Percentiles rank a stretch among this genome's conserved stretches.
Conservation (phyloP, 1,140 invertebrate genomes). For the Neodiprion pinetum region DNA sequence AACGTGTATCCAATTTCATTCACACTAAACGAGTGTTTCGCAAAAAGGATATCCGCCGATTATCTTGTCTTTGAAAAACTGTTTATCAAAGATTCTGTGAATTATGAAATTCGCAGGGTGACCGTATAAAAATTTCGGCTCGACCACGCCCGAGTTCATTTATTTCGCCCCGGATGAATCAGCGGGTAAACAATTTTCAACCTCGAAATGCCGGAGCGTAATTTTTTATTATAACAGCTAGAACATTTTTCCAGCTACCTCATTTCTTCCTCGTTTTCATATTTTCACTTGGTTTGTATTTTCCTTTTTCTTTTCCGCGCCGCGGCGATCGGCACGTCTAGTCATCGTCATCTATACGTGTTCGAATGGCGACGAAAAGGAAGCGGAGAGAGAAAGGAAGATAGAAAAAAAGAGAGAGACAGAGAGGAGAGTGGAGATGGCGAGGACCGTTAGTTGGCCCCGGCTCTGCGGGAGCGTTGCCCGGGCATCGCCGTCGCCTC, state of each 20-base stretch:
- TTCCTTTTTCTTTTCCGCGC: not conserved
- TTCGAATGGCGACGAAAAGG: conserved; percentile 16
- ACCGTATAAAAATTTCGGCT: too few relatives aligned
- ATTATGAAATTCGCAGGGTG: too few relatives aligned
- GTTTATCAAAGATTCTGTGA: too few relatives aligned
- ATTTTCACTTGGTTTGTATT: not conserved
- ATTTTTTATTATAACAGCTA: not conserved
- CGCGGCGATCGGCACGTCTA: not conserved
- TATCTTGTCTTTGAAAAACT: too few relatives aligned
- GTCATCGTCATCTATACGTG: not conserved
- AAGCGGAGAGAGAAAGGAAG: conserved; percentile 22
- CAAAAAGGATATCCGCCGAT: too few relatives aligned
- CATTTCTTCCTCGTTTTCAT: not conserved
- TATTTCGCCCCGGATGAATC: too few relatives aligned
- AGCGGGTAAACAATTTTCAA: too few relatives aligned
- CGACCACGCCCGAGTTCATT: too few relatives aligned
- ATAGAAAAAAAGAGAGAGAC: conserved; percentile 23
- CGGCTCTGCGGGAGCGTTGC: conserved; percentile 56
- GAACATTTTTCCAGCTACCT: not conserved
- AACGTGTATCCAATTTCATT: too few relatives aligned
- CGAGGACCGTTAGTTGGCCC: conserved; percentile 58
- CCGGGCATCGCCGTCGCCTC: conserved; percentile 49
- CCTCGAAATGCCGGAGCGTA: not conserved
- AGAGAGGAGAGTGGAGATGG: conserved; percentile 44
- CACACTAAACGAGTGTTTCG: too few relatives aligned